phyloP scores from a whole-genome alignment of 2,113 vertebrate species.

The Cyprinodon variegatus region DNA sequence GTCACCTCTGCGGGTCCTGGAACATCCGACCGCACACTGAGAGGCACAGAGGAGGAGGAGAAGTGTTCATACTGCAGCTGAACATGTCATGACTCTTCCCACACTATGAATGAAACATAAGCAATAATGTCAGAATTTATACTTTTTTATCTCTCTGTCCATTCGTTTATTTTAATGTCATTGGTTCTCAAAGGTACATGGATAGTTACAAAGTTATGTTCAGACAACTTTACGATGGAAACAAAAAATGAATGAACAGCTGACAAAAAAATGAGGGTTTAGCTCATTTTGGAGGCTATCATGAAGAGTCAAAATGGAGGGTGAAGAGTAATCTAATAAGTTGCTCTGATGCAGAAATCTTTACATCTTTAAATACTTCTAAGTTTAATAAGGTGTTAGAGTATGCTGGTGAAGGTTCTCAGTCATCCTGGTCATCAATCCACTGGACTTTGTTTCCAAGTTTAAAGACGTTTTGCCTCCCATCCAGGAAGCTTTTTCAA shows the following conservation, averaged over 20 bases:
- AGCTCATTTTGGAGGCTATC: neutral
- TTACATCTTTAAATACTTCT: too few species aligned
- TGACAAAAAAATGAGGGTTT: neutral
- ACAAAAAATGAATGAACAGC: neutral
- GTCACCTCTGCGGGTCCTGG: constrained; percentile 60
- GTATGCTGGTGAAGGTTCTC: too few species aligned
- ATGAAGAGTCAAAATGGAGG: neutral
- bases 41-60: constrained; percentile 1
- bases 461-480: too few species aligned
- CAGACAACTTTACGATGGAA: neutral
- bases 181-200: neutral
- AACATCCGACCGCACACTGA: constrained; percentile 42
- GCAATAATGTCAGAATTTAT: neutral
- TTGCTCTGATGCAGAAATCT: too few species aligned
- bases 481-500: too few species aligned
- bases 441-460: too few species aligned
- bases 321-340: neutral
- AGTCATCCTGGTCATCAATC: too few species aligned
- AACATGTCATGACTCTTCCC: constrained; percentile 6
- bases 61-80: constrained; percentile 12
- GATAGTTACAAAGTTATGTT: neutral
- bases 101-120: constrained; percentile 10
- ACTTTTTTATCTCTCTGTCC: neutral
- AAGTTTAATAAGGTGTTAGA: neutral
- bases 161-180: neutral